Percentiles rank a stretch among this genome's conserved stretches.
Evolutionary conservation across 2,888 invertebrate genomes (phyloP).

Genomic region (Cephus pulcher): DNA sequence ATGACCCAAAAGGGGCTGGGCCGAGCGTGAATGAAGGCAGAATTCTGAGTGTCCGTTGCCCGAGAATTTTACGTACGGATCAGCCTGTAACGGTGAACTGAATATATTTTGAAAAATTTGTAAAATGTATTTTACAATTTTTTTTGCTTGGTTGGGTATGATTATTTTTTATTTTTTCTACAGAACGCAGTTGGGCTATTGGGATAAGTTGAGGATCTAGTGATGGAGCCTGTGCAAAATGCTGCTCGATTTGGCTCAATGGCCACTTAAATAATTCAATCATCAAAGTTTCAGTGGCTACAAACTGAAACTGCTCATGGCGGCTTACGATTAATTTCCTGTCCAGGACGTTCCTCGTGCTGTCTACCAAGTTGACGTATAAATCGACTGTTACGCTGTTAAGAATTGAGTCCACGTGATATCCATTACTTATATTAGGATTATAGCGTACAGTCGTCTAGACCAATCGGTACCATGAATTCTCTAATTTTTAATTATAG

Average conservation of each 20-base stretch:
- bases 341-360: conserved; percentile 1
- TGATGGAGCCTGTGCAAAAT: background rate
- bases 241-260: conserved; percentile 2
- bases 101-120: too few relatives aligned
- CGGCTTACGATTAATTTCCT: conserved; percentile 28
- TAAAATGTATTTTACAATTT: too few relatives aligned
- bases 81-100: background rate
- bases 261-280: conserved; percentile 36
- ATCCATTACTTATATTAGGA: background rate
- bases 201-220: background rate
- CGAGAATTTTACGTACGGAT: background rate
- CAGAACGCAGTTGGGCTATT: too few relatives aligned
- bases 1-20: background rate
- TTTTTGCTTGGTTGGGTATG: too few relatives aligned
- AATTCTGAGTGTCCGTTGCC: background rate
- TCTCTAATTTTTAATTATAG: background rate
- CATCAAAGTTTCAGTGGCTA: conserved; percentile 24
- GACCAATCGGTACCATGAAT: background rate
- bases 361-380: background rate
- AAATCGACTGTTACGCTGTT: background rate
- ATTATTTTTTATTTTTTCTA: too few relatives aligned
- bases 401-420: conserved; percentile 1
- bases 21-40: background rate
- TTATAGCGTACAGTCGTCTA: background rate
- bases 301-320: conserved; percentile 25